Percentiles rank a stretch among this genome's conserved stretches.
Evolutionary conservation across 2,797 vertebrate species (phyloP).

Genomic region (Eospalax fontanierii): DNA sequence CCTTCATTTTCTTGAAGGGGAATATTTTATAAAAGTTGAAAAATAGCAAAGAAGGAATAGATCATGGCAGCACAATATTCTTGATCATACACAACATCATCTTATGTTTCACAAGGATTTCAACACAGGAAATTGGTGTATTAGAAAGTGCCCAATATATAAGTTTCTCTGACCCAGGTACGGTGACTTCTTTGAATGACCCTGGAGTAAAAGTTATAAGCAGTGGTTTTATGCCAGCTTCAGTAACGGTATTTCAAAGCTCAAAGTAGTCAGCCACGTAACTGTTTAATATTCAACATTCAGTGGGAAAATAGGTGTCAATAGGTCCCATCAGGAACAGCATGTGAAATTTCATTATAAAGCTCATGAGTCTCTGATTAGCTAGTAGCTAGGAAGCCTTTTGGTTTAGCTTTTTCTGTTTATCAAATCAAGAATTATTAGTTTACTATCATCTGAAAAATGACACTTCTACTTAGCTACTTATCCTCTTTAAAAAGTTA

Average conservation of each 20-base stretch:
- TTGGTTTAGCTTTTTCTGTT: constrained; percentile 43
- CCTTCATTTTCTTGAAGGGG: constrained; percentile 86
- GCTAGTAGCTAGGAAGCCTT: constrained; percentile 75
- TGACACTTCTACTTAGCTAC: neutral
- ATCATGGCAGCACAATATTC: constrained; percentile 86
- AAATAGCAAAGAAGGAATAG: constrained; percentile 83
- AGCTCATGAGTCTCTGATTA: constrained; percentile 79
- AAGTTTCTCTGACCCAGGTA: constrained; percentile 74
- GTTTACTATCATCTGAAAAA: neutral
- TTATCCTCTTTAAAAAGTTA: neutral
- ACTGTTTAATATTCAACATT: constrained; percentile 87
- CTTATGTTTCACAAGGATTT: constrained; percentile 86
- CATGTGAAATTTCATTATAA: constrained; percentile 83
- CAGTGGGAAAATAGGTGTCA: constrained; percentile 82
- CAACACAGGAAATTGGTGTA: constrained; percentile 84
- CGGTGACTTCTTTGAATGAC: constrained; percentile 83
- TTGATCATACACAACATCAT: constrained; percentile 82
- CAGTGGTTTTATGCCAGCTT: constrained; percentile 73
- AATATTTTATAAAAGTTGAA: constrained; percentile 82
- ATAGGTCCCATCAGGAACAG: constrained; percentile 70
- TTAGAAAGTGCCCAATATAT: constrained; percentile 85
- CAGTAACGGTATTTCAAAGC: constrained; percentile 80
- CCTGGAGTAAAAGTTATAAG: constrained; percentile 79
- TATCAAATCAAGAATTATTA: neutral
- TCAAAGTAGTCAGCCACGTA: constrained; percentile 65